Conservation (phyloP, 2,888 invertebrate species). For the Alentia gelatinosa region DNA sequence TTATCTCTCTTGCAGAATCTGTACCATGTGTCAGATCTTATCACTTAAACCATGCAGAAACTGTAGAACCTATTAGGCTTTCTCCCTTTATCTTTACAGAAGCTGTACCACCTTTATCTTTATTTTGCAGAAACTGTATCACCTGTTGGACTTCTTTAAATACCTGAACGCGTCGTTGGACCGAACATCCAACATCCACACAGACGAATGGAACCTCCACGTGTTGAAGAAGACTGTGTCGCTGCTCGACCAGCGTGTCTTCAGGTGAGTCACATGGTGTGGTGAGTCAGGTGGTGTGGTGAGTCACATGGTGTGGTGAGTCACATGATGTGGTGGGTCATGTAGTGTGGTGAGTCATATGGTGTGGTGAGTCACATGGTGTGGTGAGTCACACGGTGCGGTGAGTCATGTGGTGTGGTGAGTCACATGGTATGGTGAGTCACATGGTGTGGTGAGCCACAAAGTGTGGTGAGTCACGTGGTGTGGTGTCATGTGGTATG, state of each 20-base stretch:
- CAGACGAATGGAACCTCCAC: conserved; percentile 77
- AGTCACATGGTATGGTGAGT: no score
- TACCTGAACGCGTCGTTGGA: conserved; percentile 72
- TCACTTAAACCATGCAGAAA: not conserved
- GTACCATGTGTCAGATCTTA: not conserved
- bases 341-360: no score
- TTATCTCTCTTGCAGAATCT: not conserved
- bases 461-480: no score
- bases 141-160: conserved; percentile 72
- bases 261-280: conserved; percentile 63
- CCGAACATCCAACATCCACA: conserved; percentile 75
- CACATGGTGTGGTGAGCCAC: no score
- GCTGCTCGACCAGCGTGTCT: conserved; percentile 67
- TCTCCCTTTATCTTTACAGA: not conserved
- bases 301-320: no score
- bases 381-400: no score
- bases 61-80: not conserved
- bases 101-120: not conserved
- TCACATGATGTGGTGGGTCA: no score
- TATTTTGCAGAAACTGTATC: conserved; percentile 69
- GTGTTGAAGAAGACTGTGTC: conserved; percentile 69
- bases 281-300: no score
- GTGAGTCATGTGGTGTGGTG: no score
- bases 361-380: no score
- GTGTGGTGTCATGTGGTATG: no score